Conservation (phyloP, 2,797 vertebrate species). For the Anguilla megastoma region DNA sequence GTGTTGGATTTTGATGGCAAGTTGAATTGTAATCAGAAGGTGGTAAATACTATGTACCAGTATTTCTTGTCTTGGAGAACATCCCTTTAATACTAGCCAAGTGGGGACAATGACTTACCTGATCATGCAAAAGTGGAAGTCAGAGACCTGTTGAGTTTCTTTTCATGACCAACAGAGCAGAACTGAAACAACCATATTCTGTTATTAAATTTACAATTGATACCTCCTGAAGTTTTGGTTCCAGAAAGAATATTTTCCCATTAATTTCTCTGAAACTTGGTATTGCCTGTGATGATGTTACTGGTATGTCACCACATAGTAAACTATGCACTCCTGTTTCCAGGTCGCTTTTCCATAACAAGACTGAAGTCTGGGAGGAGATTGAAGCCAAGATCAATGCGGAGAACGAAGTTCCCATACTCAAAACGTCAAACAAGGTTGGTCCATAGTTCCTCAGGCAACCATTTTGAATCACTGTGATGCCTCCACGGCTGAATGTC, state of each 20-base stretch:
- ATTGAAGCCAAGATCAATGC: conserved; percentile 90
- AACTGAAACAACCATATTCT: not conserved
- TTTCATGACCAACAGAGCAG: not conserved
- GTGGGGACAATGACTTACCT: not conserved
- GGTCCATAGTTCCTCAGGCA: not conserved
- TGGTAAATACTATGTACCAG: not conserved
- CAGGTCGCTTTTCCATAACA: conserved; percentile 86
- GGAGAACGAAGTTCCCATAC: conserved; percentile 90
- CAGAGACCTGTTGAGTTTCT: not conserved
- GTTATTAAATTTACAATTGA: not conserved
- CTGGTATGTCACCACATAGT: not conserved
- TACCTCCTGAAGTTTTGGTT: not conserved
- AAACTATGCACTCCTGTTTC: not conserved
- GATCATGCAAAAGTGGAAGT: not conserved
- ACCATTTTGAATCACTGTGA: not conserved
- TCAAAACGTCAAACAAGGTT: conserved; percentile 95
- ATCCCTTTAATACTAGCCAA: not conserved
- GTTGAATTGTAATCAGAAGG: not conserved
- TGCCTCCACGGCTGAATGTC: not conserved
- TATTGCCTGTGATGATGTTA: not conserved
- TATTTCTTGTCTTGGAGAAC: not conserved
- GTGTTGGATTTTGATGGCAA: not conserved
- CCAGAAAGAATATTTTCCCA: not conserved
- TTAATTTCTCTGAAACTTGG: not conserved
- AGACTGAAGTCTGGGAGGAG: conserved; percentile 88